phyloP scores from a whole-genome alignment of 2,888 invertebrate species.

The Eumerus sabulonum region DNA sequence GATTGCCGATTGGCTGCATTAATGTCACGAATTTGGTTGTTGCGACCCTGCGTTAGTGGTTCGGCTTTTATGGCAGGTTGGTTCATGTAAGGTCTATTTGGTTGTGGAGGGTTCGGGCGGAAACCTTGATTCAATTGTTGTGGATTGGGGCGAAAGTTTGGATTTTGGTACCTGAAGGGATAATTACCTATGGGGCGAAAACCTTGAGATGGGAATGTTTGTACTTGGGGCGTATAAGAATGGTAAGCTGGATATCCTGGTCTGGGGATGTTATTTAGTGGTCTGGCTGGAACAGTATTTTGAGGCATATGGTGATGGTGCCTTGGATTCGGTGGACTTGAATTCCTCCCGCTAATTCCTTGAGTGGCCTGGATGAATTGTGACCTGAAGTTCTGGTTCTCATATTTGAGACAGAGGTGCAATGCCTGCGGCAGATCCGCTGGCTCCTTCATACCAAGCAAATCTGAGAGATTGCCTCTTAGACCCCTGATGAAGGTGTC shows the following conservation, averaged over 20 bases:
- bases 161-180: background rate
- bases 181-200: background rate
- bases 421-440: too few relatives aligned
- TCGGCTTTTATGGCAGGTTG: background rate
- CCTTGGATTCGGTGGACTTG: background rate
- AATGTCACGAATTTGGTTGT: background rate
- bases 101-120: background rate
- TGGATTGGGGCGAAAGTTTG: background rate
- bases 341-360: background rate
- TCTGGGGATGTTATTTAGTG: background rate
- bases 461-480: too few relatives aligned
- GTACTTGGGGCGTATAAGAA: background rate
- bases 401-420: conserved; percentile 11
- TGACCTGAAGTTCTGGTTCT: conserved; percentile 1
- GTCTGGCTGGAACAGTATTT: background rate
- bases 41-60: background rate
- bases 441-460: too few relatives aligned
- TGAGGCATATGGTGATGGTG: background rate
- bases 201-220: background rate
- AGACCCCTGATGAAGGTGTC: too few relatives aligned
- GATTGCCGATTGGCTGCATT: too few relatives aligned
- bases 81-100: background rate
- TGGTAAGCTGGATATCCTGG: background rate
- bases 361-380: background rate
- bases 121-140: too few relatives aligned